These are phyloP conservation scores for Ophiothrix spiculata DNA, from an alignment of 35 echinoderm and acorn worm species.

Conservation along the genomic window DNA sequence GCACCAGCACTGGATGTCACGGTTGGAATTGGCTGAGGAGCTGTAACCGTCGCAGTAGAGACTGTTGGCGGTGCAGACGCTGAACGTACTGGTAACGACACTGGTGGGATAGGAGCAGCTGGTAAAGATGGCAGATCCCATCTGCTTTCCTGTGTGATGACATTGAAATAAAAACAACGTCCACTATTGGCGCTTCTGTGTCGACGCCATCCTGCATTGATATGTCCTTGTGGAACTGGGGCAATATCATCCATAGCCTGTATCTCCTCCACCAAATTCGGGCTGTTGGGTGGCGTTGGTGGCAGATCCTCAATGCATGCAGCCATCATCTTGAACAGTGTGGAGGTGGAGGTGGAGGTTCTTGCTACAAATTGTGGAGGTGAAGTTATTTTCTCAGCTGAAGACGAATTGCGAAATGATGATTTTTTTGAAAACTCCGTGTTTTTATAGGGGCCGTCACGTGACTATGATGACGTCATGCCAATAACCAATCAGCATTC, in stretches of 20 bases:
- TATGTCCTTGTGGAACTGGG: neutral
- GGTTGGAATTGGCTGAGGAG: neutral
- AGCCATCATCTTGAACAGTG: neutral
- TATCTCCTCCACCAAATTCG: neutral
- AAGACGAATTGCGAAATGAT: too few species aligned
- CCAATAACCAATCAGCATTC: too few species aligned
- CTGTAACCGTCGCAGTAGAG: neutral
- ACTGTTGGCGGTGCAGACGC: neutral
- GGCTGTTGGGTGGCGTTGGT: neutral
- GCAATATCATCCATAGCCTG: neutral
- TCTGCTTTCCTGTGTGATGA: neutral
- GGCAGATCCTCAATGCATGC: neutral
- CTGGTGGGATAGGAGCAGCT: neutral
- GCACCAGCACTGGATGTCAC: neutral
- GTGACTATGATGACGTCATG: too few species aligned
- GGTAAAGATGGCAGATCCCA: neutral
- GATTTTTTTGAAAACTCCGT: too few species aligned
- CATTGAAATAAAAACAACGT: neutral
- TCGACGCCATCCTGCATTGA: neutral
- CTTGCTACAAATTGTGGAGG: too few species aligned
- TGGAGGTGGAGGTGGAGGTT: neutral
- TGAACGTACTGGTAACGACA: neutral
- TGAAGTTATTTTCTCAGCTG: too few species aligned
- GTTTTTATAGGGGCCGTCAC: too few species aligned
- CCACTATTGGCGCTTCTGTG: neutral